Evolutionary conservation across 2,888 invertebrate genomes (phyloP), one percentile per base, ranked within the genome.

Genomic region (Eupithecia vulgata): DNA sequence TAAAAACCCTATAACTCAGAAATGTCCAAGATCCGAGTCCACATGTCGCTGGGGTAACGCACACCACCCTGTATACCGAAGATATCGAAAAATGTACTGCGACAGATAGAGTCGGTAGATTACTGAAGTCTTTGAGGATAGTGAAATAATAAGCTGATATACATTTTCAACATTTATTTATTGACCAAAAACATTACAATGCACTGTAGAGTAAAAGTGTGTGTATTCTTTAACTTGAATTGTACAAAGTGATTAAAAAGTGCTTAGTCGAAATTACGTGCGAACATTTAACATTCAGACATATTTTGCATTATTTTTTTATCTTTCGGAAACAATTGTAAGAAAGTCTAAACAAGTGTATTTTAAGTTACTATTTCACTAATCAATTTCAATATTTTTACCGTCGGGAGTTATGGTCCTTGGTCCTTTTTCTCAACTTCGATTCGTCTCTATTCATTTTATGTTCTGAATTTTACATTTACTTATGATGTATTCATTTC

Each of bases 141-240:
- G 21, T 25, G 0, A 57, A 25, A 25, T 25, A 25, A 57, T 25
- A 57, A 57, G 8, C 6, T 64, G 5, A 34, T 3, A 35, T 64
- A 64, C 37, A 69, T 25, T 69, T 80, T 77, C 45, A 59, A 71
- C 67, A 74, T 74, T 79, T 77, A 57, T 57, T 57, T 12, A 78
- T 72, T 79, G 70, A 80, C 70, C 72, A 74, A 73, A 76, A 76
- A 78, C 73, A 73, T 74, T 71, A 74, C 15, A 73, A 67, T 68
- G 48, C 61, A 68, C 21, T 1, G 48, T 21, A 52, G 21, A 70
- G 52, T 72, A 48, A 52, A 67, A 35, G 59, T 67, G 45, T 37
- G 42, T 34, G 52, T 45, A 42, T 67, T 66, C 66, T 66, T 7
- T 52, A 21, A 10, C 4, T 21, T 73, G 64, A 74, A 66, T 52